Evolutionary conservation across 2,888 invertebrate genomes (phyloP).

Genomic region (Caenorhabditis becei): DNA sequence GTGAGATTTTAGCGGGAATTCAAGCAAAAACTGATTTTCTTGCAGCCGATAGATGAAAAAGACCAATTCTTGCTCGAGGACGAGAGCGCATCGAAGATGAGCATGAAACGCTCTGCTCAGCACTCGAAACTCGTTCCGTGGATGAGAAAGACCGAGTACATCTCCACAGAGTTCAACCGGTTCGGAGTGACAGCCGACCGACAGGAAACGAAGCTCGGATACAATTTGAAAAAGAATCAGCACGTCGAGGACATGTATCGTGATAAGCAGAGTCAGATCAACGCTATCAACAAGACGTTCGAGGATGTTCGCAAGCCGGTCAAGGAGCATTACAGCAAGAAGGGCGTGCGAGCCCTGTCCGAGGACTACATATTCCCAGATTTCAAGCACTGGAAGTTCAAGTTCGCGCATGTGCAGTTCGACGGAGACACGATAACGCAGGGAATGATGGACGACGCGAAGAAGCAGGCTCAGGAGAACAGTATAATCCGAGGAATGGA

Average conservation of each 20-base stretch:
- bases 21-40: background rate
- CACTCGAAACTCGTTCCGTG: slow-evolving; percentile 98
- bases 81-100: slow-evolving; percentile 50
- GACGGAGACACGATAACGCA: slow-evolving; percentile 97
- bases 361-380: slow-evolving; percentile 93
- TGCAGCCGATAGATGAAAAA: slow-evolving; percentile 60
- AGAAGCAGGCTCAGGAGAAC: slow-evolving; percentile 60
- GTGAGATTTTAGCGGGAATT: slow-evolving; percentile 17
- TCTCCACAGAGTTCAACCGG: slow-evolving; percentile 97
- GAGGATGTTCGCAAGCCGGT: slow-evolving; percentile 87
- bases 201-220: slow-evolving; percentile 98
- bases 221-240: slow-evolving; percentile 91
- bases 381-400: slow-evolving; percentile 97
- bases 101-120: slow-evolving; percentile 87
- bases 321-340: slow-evolving; percentile 94
- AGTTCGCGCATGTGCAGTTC: slow-evolving; percentile 96
- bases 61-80: slow-evolving; percentile 68
- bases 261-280: slow-evolving; percentile 96
- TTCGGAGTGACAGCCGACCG: slow-evolving; percentile 96
- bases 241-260: slow-evolving; percentile 89
- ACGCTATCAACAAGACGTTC: slow-evolving; percentile 97
- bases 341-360: slow-evolving; percentile 93
- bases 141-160: slow-evolving; percentile 98
- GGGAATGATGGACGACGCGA: slow-evolving; percentile 83
- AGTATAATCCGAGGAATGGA: slow-evolving; percentile 61